Percentiles rank a stretch among this genome's conserved stretches.
phyloP scores from a whole-genome alignment of 2,888 invertebrate genomes.

The Euplexia lucipara region DNA sequence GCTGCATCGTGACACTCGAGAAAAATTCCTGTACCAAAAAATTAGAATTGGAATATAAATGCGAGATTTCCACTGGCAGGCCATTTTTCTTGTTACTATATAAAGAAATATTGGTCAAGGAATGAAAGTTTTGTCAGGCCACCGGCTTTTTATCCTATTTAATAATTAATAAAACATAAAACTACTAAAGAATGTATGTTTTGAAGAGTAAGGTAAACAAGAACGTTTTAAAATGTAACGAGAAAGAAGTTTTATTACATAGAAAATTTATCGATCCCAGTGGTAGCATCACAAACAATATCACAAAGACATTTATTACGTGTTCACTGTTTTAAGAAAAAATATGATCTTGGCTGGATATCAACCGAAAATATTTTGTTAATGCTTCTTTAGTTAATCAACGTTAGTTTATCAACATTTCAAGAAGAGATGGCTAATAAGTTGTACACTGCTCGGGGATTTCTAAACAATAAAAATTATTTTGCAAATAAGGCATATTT shows the following conservation, averaged over 20 bases:
- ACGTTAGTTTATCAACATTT: constrained; percentile 65
- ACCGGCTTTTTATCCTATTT: constrained; percentile 42
- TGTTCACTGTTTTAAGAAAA: constrained; percentile 67
- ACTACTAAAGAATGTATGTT: constrained; percentile 30
- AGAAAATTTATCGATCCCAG: constrained; percentile 54
- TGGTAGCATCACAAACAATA: constrained; percentile 63
- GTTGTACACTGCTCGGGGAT: constrained; percentile 13
- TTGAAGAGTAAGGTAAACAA: constrained; percentile 30
- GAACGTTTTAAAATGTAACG: constrained; percentile 28
- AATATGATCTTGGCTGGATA: constrained; percentile 67
- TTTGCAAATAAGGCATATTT: neutral
- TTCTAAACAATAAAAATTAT: neutral
- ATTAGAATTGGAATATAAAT: constrained; percentile 84
- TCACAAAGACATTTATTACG: constrained; percentile 71
- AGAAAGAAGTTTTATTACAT: constrained; percentile 48
- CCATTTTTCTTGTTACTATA: constrained; percentile 85
- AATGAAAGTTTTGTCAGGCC: constrained; percentile 64
- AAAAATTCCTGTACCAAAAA: constrained; percentile 87
- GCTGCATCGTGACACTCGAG: constrained; percentile 86
- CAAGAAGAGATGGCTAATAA: constrained; percentile 17
- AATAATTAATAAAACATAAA: constrained; percentile 42
- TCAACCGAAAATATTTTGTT: constrained; percentile 68
- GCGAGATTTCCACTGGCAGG: constrained; percentile 81
- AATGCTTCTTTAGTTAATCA: constrained; percentile 61
- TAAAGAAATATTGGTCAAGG: constrained; percentile 86